Evolutionary conservation across 2,797 vertebrate genomes (phyloP), one percentile per base, ranked within the genome.

Genomic region (Buceros bicornis): DNA sequence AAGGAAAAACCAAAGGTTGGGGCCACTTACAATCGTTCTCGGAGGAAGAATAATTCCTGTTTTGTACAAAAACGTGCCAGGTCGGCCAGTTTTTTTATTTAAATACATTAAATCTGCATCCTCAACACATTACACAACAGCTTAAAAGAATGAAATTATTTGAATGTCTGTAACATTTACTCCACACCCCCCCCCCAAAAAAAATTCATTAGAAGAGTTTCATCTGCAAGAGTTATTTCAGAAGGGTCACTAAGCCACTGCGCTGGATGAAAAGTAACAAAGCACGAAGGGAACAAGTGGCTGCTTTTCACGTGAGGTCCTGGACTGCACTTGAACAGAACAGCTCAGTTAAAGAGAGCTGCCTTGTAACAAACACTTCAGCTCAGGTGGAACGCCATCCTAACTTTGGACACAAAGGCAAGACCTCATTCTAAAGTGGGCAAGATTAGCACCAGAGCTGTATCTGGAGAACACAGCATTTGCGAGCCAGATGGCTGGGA

Each of bases 1-100:
- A 93, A 79, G 93, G 78, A 85, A 91, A 89, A 95, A 77, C 69
- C 71, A 82, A 82, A 77, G 89, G 80, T 16, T 87, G 81, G 69
- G 31, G 65, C n/a, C 45, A 77, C 20, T 42, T 87, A 6, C 4
- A 58, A 62, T 53, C 10, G 0, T 50, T 86, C 53, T 48, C 21
- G 4, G 60, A 94, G 66, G 50, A 81, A 89, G 42, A 84, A 26
- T 31, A 81, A 93, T 57, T 92, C 47, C 66, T 76, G 26, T 10
- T 84, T 73, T n/a, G 26, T 45, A 20, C 42, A 42, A 66, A 83
- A 64, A 43, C 42, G 6, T 86, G 45, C 47, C 50, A 87, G n/a
- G 58, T 76, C 87, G 21, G n/a, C 20, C 21, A 90, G 13, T 6
- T 18, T 80, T 70, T 82, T 24, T n/a, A 70, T 51, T 79, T 47